Evolutionary conservation across 2,113 vertebrate genomes (phyloP), one percentile per base, ranked within the genome.

Genomic region (Lophotis ruficrista): DNA sequence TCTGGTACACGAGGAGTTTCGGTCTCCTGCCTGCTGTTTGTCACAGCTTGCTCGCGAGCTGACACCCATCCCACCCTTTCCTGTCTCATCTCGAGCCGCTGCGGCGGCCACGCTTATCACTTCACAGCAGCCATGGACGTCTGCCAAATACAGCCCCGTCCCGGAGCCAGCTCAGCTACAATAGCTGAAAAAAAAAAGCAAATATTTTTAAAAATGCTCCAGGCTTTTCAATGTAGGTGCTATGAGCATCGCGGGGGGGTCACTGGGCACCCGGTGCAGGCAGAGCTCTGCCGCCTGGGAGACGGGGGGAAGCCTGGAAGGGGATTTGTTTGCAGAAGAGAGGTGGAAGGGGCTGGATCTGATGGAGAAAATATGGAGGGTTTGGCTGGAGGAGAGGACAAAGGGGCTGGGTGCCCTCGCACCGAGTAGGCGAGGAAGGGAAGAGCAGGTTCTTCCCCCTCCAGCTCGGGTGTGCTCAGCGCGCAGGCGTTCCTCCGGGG

Each of bases 41-140:
- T 62, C 53, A 10, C 30, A 7, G 33, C 48, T 80, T 45, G 21
- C 24, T 77, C 70, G 54, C 2, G 2, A 11, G 84, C 65, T 89
- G 75, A 70, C 66, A 66, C 88, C 93, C 90, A 54, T 82, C 90
- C 87, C 93, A 86, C 95, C 94, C 92, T 93, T 97, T 96, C 96
- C 93, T 96, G 91, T 82, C 73, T 54, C 87, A 38, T 82, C 80
- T 19, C 1, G 28, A 61, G 87, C 56, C 33, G 82, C 86, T 7
- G 71, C 0, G 23, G 56, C 66, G 5, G 61, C 77, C 13, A 0
- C 62, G 1, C 78, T 88, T 95, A 86, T 56, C 64, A 2, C 84
- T 47, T 47, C 70, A 0, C 23, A 51, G 68, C 88, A 90, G 88
- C 84, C 20, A 0, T 23, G 83, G 86, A 22, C 19, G 4, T 12